These are phyloP conservation scores for Cerceris rybyensis DNA, from an alignment of 2,888 invertebrate genomes.

Conservation along the genomic window DNA sequence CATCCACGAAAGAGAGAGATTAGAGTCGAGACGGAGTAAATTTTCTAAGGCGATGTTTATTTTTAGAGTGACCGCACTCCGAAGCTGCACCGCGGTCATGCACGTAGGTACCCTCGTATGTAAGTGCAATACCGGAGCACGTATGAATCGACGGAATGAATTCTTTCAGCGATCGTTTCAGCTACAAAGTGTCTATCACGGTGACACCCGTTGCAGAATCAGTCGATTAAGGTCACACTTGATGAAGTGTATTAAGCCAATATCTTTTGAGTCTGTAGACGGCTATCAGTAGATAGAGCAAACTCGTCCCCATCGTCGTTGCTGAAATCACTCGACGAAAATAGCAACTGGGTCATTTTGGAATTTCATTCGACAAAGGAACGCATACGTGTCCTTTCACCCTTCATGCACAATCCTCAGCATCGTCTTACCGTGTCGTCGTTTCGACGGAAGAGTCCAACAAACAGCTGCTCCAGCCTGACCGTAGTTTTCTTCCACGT, in stretches of 20 bases:
- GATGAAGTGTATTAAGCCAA: conserved; percentile 54
- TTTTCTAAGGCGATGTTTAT: conserved; percentile 1
- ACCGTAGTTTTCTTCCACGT: no score
- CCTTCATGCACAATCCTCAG: no score
- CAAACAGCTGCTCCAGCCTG: no score
- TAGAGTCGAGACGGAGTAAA: background rate
- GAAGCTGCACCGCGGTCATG: no score
- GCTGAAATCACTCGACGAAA: conserved; percentile 2
- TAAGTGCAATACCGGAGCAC: background rate
- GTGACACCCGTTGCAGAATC: conserved; percentile 47
- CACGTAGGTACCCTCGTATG: background rate
- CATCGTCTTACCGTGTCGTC: no score
- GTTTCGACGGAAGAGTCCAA: no score
- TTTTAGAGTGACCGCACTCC: background rate
- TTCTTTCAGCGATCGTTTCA: conserved; percentile 33
- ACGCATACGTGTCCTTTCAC: background rate
- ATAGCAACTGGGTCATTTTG: conserved; percentile 24
- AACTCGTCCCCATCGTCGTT: background rate
- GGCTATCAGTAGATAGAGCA: conserved; percentile 25
- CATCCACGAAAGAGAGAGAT: background rate
- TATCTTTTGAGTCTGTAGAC: conserved; percentile 35
- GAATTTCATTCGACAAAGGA: background rate
- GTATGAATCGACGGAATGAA: background rate
- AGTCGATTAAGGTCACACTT: conserved; percentile 53
- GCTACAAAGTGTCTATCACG: conserved; percentile 19